Conservation (phyloP, 2,113 vertebrate species). For the Charadrius vociferus region DNA sequence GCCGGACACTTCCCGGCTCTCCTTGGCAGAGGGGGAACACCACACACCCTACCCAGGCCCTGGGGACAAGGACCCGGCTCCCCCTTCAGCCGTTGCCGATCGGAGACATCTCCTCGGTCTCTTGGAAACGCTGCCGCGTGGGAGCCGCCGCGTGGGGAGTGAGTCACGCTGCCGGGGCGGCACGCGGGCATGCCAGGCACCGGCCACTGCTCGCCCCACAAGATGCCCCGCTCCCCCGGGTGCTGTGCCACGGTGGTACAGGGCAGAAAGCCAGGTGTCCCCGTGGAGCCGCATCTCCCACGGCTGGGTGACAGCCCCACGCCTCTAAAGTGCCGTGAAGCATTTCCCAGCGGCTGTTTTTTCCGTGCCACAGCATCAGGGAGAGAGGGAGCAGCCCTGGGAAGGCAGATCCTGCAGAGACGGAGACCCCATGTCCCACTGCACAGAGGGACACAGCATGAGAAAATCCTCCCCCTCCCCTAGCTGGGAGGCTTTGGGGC, state of each 20-base stretch:
- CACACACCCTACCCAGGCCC: not conserved
- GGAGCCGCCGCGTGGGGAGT: not conserved
- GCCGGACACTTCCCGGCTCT: rapidly evolving
- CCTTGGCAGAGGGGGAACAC: not conserved
- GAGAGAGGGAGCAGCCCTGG: not conserved
- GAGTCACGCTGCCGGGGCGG: not conserved
- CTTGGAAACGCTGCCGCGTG: constrained; percentile 29
- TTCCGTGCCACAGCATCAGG: rapidly evolving
- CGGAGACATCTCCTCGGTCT: not conserved
- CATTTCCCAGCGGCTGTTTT: not conserved
- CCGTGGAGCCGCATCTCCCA: rapidly evolving
- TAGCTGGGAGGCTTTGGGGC: not conserved
- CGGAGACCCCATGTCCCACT: rapidly evolving
- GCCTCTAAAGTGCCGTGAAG: rapidly evolving
- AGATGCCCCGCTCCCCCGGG: rapidly evolving
- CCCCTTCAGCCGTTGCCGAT: not conserved
- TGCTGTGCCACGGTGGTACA: rapidly evolving
- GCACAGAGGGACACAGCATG: rapidly evolving
- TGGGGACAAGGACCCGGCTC: not conserved
- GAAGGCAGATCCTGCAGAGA: not conserved
- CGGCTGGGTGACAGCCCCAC: not conserved
- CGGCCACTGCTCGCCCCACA: not conserved
- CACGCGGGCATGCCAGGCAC: not conserved
- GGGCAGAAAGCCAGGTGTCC: not conserved
- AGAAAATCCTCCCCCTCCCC: not conserved